Conservation (phyloP, 2,113 vertebrate species). For the Dendropsophus ebraccatus region DNA sequence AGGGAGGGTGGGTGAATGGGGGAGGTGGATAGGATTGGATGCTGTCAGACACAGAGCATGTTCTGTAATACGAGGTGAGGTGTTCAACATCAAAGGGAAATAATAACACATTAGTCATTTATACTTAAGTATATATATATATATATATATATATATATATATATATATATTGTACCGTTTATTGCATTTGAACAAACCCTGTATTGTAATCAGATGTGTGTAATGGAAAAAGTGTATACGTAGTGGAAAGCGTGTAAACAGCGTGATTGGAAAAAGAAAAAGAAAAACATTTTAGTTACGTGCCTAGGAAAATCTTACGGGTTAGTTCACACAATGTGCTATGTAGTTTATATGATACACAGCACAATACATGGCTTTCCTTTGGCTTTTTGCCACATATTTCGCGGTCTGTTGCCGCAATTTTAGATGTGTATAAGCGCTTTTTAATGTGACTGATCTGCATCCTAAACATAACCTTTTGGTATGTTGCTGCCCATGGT, state of each 20-base stretch:
- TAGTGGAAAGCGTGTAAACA: background rate
- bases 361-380: no score
- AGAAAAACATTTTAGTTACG: background rate
- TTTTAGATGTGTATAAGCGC: no score
- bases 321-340: no score
- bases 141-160: background rate
- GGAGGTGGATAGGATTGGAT: background rate
- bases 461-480: no score
- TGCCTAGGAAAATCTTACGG: no score
- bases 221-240: no score
- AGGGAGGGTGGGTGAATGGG: background rate
- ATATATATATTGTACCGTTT: conserved; percentile 6
- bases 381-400: no score
- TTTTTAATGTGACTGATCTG: no score
- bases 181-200: background rate
- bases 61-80: conserved; percentile 5
- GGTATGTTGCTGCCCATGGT: no score
- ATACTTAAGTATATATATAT: background rate
- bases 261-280: background rate
- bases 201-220: background rate
- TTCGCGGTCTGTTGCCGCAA: no score
- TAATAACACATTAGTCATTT: conserved; percentile 1
- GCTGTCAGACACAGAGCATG: background rate
- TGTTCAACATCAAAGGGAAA: background rate
- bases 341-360: no score